A percentile compares a stretch with the other conserved stretches of the same genome.
Evolutionary conservation across 2,797 vertebrate species (phyloP).

Genomic region (Oceanodroma leucorhoa): DNA sequence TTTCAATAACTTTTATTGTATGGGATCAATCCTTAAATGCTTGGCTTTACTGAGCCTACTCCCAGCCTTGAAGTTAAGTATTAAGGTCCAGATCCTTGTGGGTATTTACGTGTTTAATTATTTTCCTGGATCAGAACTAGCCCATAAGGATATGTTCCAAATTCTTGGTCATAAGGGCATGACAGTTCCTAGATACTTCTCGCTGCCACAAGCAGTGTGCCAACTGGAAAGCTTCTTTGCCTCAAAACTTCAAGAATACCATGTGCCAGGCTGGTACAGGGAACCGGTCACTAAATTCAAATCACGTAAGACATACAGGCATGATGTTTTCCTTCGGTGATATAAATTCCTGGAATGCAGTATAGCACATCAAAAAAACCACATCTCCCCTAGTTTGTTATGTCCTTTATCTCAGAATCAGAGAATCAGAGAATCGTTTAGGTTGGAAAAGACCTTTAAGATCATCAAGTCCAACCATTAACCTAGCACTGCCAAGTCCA

Average conservation of each 20-base stretch:
- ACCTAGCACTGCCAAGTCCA: too few relatives aligned
- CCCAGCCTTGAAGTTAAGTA: slow-evolving; percentile 26
- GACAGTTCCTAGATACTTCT: slow-evolving; percentile 54
- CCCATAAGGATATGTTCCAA: slow-evolving; percentile 10
- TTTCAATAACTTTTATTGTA: not conserved
- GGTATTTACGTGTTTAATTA: slow-evolving; percentile 49
- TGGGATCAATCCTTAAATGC: not conserved
- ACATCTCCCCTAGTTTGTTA: not conserved
- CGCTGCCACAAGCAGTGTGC: not conserved
- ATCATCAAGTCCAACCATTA: too few relatives aligned
- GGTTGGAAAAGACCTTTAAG: too few relatives aligned
- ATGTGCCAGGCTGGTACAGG: not conserved
- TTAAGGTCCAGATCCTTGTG: slow-evolving; percentile 17
- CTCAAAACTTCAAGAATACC: slow-evolving; percentile 1
- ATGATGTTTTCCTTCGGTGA: not conserved
- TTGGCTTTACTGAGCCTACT: not conserved
- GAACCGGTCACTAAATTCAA: not conserved
- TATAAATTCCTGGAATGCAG: not conserved
- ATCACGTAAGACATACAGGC: not conserved
- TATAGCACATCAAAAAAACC: not conserved
- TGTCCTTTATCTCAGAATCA: not conserved
- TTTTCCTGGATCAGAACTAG: slow-evolving; percentile 45
- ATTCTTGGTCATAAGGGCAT: slow-evolving; percentile 60
- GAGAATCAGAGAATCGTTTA: too few relatives aligned
- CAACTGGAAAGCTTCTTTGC: slow-evolving; percentile 17